phyloP scores from a whole-genome alignment of 1,140 invertebrate species.

The Sarcophaga peregrina region DNA sequence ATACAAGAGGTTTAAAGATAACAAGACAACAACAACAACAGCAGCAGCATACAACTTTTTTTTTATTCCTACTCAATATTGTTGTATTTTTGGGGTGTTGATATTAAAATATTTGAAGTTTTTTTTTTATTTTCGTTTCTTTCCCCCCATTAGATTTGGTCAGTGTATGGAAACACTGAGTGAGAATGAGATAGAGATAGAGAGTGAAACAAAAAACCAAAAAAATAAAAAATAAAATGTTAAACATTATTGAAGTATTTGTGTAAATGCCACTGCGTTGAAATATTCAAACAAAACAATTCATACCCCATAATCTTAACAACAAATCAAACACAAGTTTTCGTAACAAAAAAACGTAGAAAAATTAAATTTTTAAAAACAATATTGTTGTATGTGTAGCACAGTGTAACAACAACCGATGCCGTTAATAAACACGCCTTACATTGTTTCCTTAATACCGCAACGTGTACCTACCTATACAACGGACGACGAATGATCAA shows the following conservation, averaged over 20 bases:
- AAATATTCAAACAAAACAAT: conserved; percentile 31
- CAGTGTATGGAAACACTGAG: not conserved
- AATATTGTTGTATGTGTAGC: not conserved
- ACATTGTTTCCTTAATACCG: conserved; percentile 18
- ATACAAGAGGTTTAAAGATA: too few relatives aligned
- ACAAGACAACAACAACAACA: too few relatives aligned
- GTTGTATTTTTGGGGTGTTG: not conserved
- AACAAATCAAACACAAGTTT: conserved; percentile 37
- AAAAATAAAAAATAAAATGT: too few relatives aligned
- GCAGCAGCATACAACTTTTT: not conserved
- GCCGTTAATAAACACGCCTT: conserved; percentile 34
- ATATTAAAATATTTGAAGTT: not conserved
- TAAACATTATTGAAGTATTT: conserved; percentile 39
- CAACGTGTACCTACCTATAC: not conserved
- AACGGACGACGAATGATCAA: conserved; percentile 7
- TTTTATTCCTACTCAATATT: conserved; percentile 2
- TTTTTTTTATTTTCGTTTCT: not conserved
- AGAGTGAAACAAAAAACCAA: not conserved
- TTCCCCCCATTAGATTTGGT: not conserved
- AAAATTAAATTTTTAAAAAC: not conserved
- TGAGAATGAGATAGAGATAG: too few relatives aligned
- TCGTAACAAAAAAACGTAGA: not conserved
- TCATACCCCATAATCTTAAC: conserved; percentile 30
- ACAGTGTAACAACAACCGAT: not conserved
- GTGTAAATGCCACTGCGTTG: conserved; percentile 40